Conservation (phyloP, 2,113 vertebrate species). For the Ploceus nigricollis region DNA sequence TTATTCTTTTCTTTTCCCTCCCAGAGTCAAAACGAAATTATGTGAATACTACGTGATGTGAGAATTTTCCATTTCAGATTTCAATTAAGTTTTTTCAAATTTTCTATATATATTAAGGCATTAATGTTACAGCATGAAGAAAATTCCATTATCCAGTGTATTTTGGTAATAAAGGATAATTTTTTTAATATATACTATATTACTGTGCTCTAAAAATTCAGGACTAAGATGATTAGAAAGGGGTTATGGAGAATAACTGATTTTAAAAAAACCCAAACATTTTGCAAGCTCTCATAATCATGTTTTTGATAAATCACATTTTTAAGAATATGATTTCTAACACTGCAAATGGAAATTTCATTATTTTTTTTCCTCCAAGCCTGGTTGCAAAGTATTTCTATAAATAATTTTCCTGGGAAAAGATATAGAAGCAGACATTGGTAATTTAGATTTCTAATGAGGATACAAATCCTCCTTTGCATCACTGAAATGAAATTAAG, state of each 20-base stretch:
- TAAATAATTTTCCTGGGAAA: not conserved
- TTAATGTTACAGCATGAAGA: not conserved
- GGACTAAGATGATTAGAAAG: not conserved
- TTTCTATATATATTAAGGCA: not conserved
- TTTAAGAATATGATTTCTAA: not conserved
- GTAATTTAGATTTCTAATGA: not conserved
- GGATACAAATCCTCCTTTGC: not conserved
- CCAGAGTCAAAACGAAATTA: not conserved
- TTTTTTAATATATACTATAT: not conserved
- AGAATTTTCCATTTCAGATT: not conserved
- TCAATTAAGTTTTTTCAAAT: not conserved
- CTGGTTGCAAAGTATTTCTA: not conserved
- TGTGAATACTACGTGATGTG: accelerated
- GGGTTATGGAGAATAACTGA: accelerated
- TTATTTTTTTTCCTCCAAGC: not conserved
- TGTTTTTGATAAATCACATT: not conserved
- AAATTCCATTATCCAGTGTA: accelerated
- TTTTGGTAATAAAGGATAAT: not conserved
- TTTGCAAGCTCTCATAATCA: not conserved
- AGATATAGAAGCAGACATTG: not conserved
- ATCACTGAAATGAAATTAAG: not conserved
- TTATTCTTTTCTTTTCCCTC: not conserved
- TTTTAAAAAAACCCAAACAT: too few species aligned
- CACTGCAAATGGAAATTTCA: not conserved
- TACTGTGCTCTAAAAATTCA: not conserved